phyloP scores from a whole-genome alignment of 2,113 vertebrate species.

The Chaetodon auriga region DNA sequence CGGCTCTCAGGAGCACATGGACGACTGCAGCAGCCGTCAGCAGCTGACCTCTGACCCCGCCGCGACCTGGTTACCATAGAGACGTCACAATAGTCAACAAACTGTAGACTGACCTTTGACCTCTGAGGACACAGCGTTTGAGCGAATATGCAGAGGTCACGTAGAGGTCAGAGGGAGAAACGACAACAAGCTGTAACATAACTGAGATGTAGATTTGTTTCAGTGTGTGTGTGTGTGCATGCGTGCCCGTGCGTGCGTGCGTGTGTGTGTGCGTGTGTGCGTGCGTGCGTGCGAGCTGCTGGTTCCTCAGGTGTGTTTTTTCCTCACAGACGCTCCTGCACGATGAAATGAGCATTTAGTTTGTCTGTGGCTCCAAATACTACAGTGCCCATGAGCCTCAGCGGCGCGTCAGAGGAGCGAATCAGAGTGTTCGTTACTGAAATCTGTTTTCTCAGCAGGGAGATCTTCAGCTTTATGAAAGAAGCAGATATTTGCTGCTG shows the following conservation, averaged over 20 bases:
- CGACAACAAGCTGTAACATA: conserved; percentile 4
- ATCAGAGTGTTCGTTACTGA: too few relatives aligned
- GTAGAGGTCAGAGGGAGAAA: background rate
- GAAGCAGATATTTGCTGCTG: too few relatives aligned
- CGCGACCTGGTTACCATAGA: conserved; percentile 46
- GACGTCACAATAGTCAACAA: conserved; percentile 46
- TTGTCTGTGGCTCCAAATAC: background rate
- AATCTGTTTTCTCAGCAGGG: too few relatives aligned
- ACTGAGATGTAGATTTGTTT: conserved; percentile 4
- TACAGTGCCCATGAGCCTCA: conserved; percentile 5
- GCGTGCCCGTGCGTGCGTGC: conserved; percentile 6
- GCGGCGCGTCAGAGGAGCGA: background rate
- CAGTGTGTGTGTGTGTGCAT: conserved; percentile 10
- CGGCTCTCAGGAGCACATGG: background rate
- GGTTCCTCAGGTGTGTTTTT: too few relatives aligned
- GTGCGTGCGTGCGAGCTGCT: background rate
- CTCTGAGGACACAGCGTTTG: background rate
- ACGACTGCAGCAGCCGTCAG: background rate
- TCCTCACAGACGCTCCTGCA: too few relatives aligned
- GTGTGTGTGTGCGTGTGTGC: conserved; percentile 5
- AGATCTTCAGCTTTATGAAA: too few relatives aligned
- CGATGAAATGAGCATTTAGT: too few relatives aligned
- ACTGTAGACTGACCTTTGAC: conserved; percentile 42
- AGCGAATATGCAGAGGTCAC: background rate
- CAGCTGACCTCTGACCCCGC: conserved; percentile 25